Evolutionary conservation across 2,113 vertebrate genomes (phyloP), one percentile per base, ranked within the genome.

Genomic region (Hiodon alosoides): DNA sequence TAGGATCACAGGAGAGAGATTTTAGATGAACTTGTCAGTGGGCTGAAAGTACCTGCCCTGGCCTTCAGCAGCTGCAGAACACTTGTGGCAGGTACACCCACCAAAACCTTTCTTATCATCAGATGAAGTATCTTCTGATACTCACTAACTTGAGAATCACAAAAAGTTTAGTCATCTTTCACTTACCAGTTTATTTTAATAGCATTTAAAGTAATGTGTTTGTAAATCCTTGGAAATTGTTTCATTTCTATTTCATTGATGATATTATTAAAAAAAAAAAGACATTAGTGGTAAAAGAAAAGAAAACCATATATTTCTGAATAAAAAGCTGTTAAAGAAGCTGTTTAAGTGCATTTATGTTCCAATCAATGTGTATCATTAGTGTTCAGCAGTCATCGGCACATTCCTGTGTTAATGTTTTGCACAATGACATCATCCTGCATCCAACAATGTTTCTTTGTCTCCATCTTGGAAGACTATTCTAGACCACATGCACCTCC

Each of bases 401-500:
- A 13, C 46, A 59, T 17, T 31, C 55, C 10, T 11, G 6, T n/a
- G 16, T 16, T 14, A 6, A 64, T 17, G 13, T 2, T 11, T 64
- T n/a, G 3, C 13, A 64, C 16, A 4, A 16, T 59, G 47, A 8
- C 47, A 51, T 31, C 1, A 13, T 68, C 4, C 14, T 51, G 48
- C 11, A n/a, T 1, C 9, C 47, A n/a, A 51, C 60, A 10, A 14
- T 67, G 4, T 46, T 14, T 17, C 7, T 75, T 13, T 73, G 1
- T 59, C 73, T 16, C 69, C 46, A 76, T 54, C 69, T 1, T 5
- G 55, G 13, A 85, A 98, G 97, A 98, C 96, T 77, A 99, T 99
- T 87, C 90, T 98, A 71, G 97, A 98, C 7, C 96, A 98, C 91
- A 98, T 98, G 96, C 96, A 98, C 86, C 91, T 99, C 73, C 97